These are phyloP conservation scores for Catharus bicknelli DNA, from an alignment of 2,113 vertebrate genomes.

Conservation along the genomic window DNA sequence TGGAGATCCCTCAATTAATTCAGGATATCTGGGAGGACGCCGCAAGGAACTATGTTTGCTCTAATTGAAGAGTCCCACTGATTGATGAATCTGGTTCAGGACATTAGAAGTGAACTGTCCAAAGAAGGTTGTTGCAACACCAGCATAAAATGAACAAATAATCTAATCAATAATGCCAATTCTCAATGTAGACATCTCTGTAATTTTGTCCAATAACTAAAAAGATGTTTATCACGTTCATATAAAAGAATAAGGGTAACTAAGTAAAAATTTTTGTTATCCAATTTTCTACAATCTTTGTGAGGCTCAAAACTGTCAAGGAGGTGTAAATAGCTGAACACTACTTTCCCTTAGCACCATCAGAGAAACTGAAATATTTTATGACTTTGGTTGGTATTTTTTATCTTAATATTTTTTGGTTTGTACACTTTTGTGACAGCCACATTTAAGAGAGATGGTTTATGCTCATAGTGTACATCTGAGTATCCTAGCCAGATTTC, in stretches of 20 bases:
- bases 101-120: neutral
- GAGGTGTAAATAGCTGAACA: neutral
- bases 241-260: neutral
- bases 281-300: neutral
- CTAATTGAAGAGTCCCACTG: neutral
- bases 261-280: neutral
- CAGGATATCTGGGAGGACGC: neutral
- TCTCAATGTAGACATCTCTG: neutral
- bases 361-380: neutral
- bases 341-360: accelerated
- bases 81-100: neutral
- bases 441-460: neutral
- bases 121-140: neutral
- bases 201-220: neutral
- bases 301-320: neutral
- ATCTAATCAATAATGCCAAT: neutral
- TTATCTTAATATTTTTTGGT: neutral
- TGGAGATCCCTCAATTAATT: neutral
- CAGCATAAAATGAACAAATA: neutral
- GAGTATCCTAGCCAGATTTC: neutral
- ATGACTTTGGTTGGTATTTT: neutral
- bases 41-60: neutral
- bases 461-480: neutral
- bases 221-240: neutral
- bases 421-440: neutral